Evolutionary conservation across 2,797 vertebrate genomes (phyloP).

Genomic region (Synaphobranchus kaupii): DNA sequence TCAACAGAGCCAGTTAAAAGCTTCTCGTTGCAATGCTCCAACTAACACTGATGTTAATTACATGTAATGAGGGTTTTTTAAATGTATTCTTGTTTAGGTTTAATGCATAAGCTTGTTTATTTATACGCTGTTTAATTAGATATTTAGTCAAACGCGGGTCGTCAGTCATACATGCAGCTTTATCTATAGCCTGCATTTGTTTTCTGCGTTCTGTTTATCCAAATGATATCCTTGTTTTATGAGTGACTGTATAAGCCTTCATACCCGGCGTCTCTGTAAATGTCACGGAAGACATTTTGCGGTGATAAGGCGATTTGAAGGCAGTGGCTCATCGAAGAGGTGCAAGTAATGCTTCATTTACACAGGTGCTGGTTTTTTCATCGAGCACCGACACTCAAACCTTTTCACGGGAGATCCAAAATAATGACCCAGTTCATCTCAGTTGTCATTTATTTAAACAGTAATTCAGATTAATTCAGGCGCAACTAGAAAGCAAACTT

Average conservation of each 20-base stretch:
- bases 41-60: not conserved
- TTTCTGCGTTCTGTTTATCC: not conserved
- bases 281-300: not conserved
- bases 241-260: not conserved
- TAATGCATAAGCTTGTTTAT: no score
- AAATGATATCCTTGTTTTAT: not conserved
- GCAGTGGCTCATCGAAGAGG: not conserved
- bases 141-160: no score
- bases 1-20: not conserved
- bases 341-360: conserved; percentile 12
- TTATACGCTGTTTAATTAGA: no score
- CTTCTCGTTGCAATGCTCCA: not conserved
- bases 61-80: not conserved
- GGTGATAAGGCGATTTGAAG: conserved; percentile 12
- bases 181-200: not conserved
- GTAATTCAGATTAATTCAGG: not conserved
- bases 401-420: not conserved
- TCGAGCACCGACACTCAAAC: not conserved
- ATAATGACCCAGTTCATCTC: conserved; percentile 1
- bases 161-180: not conserved
- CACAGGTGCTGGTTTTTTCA: not conserved
- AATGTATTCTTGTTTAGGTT: no score
- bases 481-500: not conserved
- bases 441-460: conserved; percentile 21
- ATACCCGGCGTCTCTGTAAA: not conserved